A percentile compares a stretch with the other conserved stretches of the same genome.
Conservation (phyloP, 2,113 vertebrate genomes). For the Corynorhinus townsendii region DNA sequence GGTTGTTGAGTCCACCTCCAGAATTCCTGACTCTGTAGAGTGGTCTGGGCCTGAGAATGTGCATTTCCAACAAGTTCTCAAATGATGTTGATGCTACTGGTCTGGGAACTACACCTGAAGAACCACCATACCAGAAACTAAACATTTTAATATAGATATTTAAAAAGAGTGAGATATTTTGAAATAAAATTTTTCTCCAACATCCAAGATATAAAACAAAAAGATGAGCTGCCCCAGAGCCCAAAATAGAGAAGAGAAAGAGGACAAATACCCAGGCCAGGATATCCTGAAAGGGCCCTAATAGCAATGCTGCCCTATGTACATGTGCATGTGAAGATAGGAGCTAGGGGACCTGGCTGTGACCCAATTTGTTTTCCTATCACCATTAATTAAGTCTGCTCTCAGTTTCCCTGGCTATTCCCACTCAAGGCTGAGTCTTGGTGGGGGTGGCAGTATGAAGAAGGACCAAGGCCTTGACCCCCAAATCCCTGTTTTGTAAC, state of each 20-base stretch:
- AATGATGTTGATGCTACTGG: too few species aligned
- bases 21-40: not conserved
- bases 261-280: not conserved
- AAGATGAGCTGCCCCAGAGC: not conserved
- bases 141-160: not conserved
- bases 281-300: not conserved
- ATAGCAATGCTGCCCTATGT: not conserved
- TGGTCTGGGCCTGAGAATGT: not conserved
- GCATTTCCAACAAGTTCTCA: not conserved
- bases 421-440: not conserved
- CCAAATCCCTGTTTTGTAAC: not conserved
- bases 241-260: not conserved
- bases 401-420: not conserved
- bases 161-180: not conserved
- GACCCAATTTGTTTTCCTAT: not conserved
- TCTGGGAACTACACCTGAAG: not conserved
- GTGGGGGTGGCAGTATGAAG: not conserved
- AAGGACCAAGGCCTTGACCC: not conserved
- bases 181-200: not conserved
- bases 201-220: not conserved
- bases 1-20: not conserved
- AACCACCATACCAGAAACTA: not conserved
- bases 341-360: not conserved
- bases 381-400: not conserved
- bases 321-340: not conserved